phyloP scores from a whole-genome alignment of 2,113 vertebrate species.

The Aphyosemion australe region DNA sequence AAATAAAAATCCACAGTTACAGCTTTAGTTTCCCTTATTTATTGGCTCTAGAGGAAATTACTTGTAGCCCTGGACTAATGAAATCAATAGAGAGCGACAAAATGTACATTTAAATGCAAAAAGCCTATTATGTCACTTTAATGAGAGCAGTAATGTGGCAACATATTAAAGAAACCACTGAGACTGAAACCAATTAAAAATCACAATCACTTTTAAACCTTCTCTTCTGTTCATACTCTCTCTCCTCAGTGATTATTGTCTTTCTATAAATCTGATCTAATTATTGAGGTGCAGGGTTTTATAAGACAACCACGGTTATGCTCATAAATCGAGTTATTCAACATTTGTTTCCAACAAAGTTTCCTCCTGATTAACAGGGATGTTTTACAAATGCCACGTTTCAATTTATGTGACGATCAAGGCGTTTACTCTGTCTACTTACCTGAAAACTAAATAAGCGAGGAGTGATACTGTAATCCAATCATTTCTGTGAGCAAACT shows the following conservation, averaged over 20 bases:
- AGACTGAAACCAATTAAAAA: constrained; percentile 8
- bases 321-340: background rate
- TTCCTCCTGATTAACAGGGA: background rate
- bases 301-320: background rate
- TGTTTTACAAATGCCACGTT: background rate
- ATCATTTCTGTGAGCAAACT: background rate
- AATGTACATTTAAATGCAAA: background rate
- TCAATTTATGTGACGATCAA: background rate
- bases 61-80: background rate
- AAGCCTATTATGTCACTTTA: background rate
- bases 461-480: background rate
- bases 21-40: background rate
- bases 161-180: background rate
- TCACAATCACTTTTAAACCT: background rate
- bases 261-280: background rate
- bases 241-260: background rate
- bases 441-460: background rate
- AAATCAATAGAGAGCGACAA: constrained; percentile 4
- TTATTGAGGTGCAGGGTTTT: background rate
- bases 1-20: background rate
- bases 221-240: background rate
- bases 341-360: background rate
- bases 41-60: background rate
- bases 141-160: constrained; percentile 1
- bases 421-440: background rate